Base-by-base conservation (phyloP, 2,888 invertebrate species). In the Caenorhabditis sp. region DNA sequence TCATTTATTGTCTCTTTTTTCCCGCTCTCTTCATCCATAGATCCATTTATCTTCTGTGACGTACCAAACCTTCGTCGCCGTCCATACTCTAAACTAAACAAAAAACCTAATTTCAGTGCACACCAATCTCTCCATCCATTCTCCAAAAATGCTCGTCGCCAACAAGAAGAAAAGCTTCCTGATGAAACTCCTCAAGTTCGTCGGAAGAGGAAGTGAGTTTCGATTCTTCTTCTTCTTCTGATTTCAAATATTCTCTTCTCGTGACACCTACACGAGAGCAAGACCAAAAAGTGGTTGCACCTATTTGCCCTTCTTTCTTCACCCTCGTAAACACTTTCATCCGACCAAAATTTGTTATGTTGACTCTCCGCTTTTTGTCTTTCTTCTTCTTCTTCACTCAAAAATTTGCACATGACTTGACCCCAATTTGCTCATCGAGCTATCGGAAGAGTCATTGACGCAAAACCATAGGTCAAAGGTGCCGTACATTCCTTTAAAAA, bases 161-260 rank as follows among this genome's bases (percentile, higher is more conserved):
- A 76, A 76, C 75, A 83, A 82, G 49, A 85, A 84, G 73, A 85
- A 79, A 74, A 79, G 77, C 28, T 70, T 86, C 54, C 69, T 86
- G 61, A 80, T 80, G 75, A 86, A 86, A 66, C 74, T 86, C 49
- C 80, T 86, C 79, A 85, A 84, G 54, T 85, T 86, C 26, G 86
- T 86, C 61, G 86, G 86, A 61, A 75, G 81, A 77, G 86, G 86
- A 85, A 86, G 86, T 86, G 72, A 85, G 86, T 63, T 47, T 44
- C 38, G 4, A 63, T 63, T 44, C 24, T 63, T 44, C 22, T 59
- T 31, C 38, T 59, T 7, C 19, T 22, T 10, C 22, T 63, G 28
- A 47, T 47, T 63, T 74, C n/a, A 51, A 73, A 61, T 19, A 41
- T 38, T 63, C 16, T 5, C 26, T 73, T 24, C 63, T 68, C 66